Evolutionary conservation across 2,888 invertebrate genomes (phyloP).

Genomic region (Drosophila pseudotakahashii): DNA sequence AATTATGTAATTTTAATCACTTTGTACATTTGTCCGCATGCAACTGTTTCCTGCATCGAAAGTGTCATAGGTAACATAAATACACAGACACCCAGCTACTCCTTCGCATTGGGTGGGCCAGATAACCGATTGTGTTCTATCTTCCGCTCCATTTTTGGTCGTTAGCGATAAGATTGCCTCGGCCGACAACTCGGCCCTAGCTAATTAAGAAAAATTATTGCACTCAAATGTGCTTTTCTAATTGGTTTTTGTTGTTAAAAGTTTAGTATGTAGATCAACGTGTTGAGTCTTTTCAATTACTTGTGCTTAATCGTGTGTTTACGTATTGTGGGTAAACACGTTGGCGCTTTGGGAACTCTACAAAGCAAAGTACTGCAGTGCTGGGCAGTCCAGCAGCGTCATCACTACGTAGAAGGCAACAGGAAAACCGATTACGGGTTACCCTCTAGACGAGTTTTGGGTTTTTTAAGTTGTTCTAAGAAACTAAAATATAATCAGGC

Average conservation of each 20-base stretch:
- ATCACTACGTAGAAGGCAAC: neutral
- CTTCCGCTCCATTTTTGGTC: slow-evolving; percentile 5
- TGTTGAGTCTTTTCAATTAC: slow-evolving; percentile 8
- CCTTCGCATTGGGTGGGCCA: neutral
- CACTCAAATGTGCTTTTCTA: slow-evolving; percentile 11
- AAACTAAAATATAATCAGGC: slow-evolving; percentile 2
- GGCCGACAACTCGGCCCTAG: slow-evolving; percentile 6
- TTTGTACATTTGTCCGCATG: slow-evolving; percentile 57
- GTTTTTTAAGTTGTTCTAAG: neutral
- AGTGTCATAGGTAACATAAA: slow-evolving; percentile 47
- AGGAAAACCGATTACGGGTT: slow-evolving; percentile 2
- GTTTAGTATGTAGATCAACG: neutral
- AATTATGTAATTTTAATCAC: slow-evolving; percentile 57
- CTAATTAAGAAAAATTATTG: slow-evolving; percentile 7
- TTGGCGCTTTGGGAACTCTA: slow-evolving; percentile 4
- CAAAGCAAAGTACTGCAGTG: slow-evolving; percentile 29
- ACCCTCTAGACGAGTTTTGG: slow-evolving; percentile 1
- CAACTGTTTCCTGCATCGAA: slow-evolving; percentile 44
- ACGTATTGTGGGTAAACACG: slow-evolving; percentile 22
- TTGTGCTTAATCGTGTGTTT: slow-evolving; percentile 7
- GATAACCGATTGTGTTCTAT: slow-evolving; percentile 23
- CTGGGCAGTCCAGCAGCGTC: slow-evolving; percentile 15
- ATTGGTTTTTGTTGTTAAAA: neutral
- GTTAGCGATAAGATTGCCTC: slow-evolving; percentile 29
- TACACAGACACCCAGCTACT: slow-evolving; percentile 20